These are phyloP conservation scores for Anarrhichthys ocellatus DNA, from an alignment of 2,113 vertebrate genomes.

Conservation along the genomic window DNA sequence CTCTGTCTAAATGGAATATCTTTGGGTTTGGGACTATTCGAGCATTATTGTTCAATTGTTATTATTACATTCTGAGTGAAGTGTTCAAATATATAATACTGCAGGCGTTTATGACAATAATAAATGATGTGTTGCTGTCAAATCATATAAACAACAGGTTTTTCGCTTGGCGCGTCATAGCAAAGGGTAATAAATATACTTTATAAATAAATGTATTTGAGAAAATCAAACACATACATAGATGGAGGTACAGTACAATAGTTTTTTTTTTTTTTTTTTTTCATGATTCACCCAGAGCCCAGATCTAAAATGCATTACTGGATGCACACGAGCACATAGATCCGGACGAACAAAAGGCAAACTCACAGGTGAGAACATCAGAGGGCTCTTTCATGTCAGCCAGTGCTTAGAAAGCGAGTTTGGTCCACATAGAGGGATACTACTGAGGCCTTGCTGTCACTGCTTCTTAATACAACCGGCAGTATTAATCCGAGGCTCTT, in stretches of 20 bases:
- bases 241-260: slow-evolving; percentile 11
- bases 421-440: slow-evolving; percentile 27
- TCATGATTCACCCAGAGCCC: slow-evolving; percentile 37
- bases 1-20: background rate
- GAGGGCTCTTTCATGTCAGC: slow-evolving; percentile 57
- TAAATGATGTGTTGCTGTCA: slow-evolving; percentile 17
- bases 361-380: slow-evolving; percentile 61
- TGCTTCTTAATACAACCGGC: slow-evolving; percentile 10
- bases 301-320: slow-evolving; percentile 11
- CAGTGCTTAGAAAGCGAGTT: slow-evolving; percentile 12
- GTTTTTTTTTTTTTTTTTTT: slow-evolving; percentile 23
- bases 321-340: background rate
- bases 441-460: slow-evolving; percentile 35
- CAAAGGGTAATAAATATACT: slow-evolving; percentile 35
- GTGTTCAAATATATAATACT: background rate
- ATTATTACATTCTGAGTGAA: background rate
- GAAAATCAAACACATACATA: slow-evolving; percentile 40
- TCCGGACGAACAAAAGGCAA: slow-evolving; percentile 45
- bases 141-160: background rate
- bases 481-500: slow-evolving; percentile 42
- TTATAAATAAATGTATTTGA: background rate
- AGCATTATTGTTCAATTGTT: background rate
- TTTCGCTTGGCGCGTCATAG: background rate
- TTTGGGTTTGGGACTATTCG: background rate
- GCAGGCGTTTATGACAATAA: background rate